These are phyloP conservation scores for Tamias sibiricus DNA, from an alignment of 2,113 vertebrate species.

Conservation along the genomic window DNA sequence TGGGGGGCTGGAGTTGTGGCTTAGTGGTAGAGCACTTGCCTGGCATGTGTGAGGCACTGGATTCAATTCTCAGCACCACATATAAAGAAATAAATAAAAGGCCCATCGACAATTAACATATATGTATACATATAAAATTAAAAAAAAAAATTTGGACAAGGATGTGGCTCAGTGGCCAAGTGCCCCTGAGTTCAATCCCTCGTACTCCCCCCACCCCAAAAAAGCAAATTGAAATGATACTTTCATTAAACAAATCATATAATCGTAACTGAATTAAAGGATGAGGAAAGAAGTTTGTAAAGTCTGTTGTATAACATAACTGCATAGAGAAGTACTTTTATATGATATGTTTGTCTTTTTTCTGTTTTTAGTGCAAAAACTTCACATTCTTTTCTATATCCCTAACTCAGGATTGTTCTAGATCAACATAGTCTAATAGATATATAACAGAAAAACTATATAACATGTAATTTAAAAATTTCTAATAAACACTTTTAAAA, in stretches of 20 bases:
- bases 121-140: too few relatives aligned
- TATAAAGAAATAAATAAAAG: too few relatives aligned
- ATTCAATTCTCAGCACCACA: too few relatives aligned
- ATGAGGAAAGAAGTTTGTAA: conserved; percentile 27
- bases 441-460: neutral
- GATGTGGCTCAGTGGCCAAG: too few relatives aligned
- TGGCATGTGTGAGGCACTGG: too few relatives aligned
- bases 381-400: conserved; percentile 4
- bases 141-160: too few relatives aligned
- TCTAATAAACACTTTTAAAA: neutral
- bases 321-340: neutral
- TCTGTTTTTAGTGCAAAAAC: neutral
- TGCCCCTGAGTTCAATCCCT: too few relatives aligned
- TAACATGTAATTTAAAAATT: conserved; percentile 17
- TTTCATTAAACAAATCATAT: conserved; percentile 16
- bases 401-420: neutral
- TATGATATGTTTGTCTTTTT: neutral
- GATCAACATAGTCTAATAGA: neutral
- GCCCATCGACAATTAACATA: too few relatives aligned
- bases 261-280: conserved; percentile 35
- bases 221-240: conserved; percentile 7
- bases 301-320: neutral
- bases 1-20: too few relatives aligned
- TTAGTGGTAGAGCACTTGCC: too few relatives aligned
- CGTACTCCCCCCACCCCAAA: too few relatives aligned